Base-by-base conservation (phyloP, 2,888 invertebrate genomes). In the Sialis lutaria region DNA sequence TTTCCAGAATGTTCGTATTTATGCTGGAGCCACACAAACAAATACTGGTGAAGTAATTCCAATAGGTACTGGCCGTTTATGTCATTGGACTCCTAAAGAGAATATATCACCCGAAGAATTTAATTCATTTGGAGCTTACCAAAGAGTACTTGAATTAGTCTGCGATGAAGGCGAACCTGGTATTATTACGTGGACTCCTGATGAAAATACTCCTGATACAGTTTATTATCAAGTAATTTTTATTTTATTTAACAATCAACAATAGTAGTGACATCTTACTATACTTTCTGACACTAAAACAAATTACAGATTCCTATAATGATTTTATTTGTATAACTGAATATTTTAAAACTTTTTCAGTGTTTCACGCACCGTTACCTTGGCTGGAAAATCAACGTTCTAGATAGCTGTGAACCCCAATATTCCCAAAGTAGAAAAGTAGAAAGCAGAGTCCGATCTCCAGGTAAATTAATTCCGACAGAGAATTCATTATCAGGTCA, bases 381-480 rank as follows among this genome's bases (percentile, higher is more conserved):
- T 58, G 95, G 95, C 44, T 93, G 92, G 90, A 91, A 89, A 68
- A 93, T 96, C 56, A 82, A 88, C 63, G 89, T 96, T 1, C 70
- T 83, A 52, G 91, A 95, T 62, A 72, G 74, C 42, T 91, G 90
- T 58, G 84, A 87, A 53, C 58, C 61, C 48, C 60, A 64, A 41
- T 65, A 65, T 2, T 70, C 72, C 42, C 75, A 70, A 22, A 77
- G 77, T 50, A 73, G 77, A 12, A n/a, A 10, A n/a, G 37, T 37
- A 37, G 10, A n/a, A 8, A 5, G 10, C 12, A 8, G n/a, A 37
- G 37, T 10, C n/a, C n/a, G 12, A 10, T 5, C 37, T 6, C 37
- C 37, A 37, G 6, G 12, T 6, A 22, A 22, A 22, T 22, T 22
- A 22, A 22, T 22, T 22, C 22, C 22, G 4, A 22, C 22, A 22